Evolutionary conservation across 2,797 vertebrate genomes (phyloP), one percentile per base, ranked within the genome.

Genomic region (Fistularia tabacaria): DNA sequence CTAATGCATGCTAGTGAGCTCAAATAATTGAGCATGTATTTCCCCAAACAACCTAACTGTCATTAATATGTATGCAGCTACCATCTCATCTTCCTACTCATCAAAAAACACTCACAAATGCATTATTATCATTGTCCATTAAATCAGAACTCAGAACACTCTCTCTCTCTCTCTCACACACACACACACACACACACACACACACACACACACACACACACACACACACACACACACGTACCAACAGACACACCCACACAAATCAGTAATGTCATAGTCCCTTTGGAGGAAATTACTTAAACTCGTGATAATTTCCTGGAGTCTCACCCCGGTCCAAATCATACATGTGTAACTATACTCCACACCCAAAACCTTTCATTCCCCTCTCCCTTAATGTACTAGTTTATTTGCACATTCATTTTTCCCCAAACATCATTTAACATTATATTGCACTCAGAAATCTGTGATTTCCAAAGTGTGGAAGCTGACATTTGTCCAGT

Each of bases 61-160:
- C 81, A 74, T 82, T 82, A 76, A 85, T 83, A 76, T 79, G 67
- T 64, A 76, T 83, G 74, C 62, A 56, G 69, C 74, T 51, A 56
- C 68, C 67, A 71, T 82, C 71, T 75, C 66, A 79, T 79, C 75
- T 80, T 74, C 47, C 10, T 73, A 54, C 77, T 84, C 81, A 81
- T 87, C 73, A 77, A 76, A 81, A 25, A 25, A 25, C 81, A 73
- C 76, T 77, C 69, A 73, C 51, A 72, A 59, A 76, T 11, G 6
- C 65, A 76, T 84, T 77, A 76, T 84, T 77, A 77, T 77, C 66
- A 76, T 72, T 77, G 68, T 62, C 63, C 51, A 67, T 77, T 79
- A 74, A 79, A 62, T 57, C 7, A 1, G 47, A 43, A 14, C 48
- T 49, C 58, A 36, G 1, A 38, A 49, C 25, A n/a, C n/a, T n/a